These are phyloP conservation scores for Natrix natrix DNA, from an alignment of 2,797 vertebrate species.

Conservation along the genomic window DNA sequence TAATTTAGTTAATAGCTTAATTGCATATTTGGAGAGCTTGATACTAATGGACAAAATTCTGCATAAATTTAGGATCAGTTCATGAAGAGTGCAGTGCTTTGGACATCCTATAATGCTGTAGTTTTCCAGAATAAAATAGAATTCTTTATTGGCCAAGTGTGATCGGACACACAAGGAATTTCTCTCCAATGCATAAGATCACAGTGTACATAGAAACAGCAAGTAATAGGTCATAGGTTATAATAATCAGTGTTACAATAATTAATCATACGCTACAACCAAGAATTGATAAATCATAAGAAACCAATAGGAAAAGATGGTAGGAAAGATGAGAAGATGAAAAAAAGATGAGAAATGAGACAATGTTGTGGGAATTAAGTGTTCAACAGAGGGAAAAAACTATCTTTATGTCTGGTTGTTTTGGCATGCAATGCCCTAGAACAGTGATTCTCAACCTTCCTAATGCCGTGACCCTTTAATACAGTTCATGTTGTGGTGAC, in stretches of 20 bases:
- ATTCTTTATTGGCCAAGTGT: neutral
- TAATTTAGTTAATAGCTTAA: neutral
- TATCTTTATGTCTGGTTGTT: neutral
- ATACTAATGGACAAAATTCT: neutral
- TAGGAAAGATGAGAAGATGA: neutral
- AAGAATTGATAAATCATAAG: neutral
- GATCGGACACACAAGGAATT: no score
- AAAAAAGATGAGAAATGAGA: neutral
- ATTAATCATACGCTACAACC: neutral
- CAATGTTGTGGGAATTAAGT: neutral
- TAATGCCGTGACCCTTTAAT: no score
- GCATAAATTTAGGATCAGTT: neutral
- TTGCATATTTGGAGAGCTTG: neutral
- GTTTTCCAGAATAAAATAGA: neutral
- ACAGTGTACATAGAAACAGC: no score
- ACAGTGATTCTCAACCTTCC: no score
- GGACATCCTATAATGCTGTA: neutral
- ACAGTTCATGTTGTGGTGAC: no score
- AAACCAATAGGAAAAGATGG: neutral
- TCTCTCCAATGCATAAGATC: no score
- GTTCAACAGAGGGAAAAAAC: neutral
- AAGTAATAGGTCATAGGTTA: neutral
- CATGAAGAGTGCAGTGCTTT: neutral
- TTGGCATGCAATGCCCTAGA: neutral
- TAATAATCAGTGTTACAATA: neutral